These are phyloP conservation scores for Periophthalmodon schlosseri DNA, from an alignment of 2,113 vertebrate genomes.

Conservation along the genomic window DNA sequence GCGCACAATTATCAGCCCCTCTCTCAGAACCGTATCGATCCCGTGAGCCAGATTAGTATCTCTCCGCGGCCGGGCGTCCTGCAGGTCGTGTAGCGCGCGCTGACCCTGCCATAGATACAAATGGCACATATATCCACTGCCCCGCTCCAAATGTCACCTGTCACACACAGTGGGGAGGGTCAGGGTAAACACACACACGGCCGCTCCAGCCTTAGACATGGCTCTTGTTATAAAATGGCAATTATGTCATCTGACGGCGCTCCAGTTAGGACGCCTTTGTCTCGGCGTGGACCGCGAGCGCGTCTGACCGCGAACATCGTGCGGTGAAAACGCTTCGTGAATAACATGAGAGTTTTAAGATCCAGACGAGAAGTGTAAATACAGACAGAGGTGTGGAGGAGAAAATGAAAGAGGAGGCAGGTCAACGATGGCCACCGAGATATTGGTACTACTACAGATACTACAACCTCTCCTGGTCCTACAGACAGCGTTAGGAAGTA, in stretches of 20 bases:
- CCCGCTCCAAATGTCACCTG: constrained; percentile 74
- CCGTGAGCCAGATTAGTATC: constrained; percentile 60
- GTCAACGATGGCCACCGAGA: constrained; percentile 1
- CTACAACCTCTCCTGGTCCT: no score
- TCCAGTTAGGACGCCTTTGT: constrained; percentile 29
- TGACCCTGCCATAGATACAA: constrained; percentile 75
- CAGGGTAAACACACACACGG: constrained; percentile 42
- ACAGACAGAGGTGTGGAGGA: neutral
- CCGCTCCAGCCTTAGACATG: constrained; percentile 31
- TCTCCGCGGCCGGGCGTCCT: constrained; percentile 58
- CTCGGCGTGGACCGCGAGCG: neutral
- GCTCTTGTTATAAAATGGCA: constrained; percentile 49
- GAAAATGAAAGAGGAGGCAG: constrained; percentile 2
- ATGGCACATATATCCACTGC: constrained; percentile 72
- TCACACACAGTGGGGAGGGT: constrained; percentile 49
- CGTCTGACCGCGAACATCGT: neutral
- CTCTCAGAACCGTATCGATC: constrained; percentile 69
- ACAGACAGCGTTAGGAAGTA: no score
- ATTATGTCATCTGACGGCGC: constrained; percentile 55
- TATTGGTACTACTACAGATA: neutral
- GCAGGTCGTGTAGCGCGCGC: constrained; percentile 70
- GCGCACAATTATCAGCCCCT: constrained; percentile 69
- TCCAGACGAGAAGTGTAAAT: neutral
- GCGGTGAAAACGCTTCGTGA: constrained; percentile 17
- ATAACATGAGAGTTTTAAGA: neutral